Percentiles rank a stretch among this genome's conserved stretches.
These are phyloP conservation scores for Calliopum simillimum DNA, from an alignment of 2,888 invertebrate species.

Conservation along the genomic window DNA sequence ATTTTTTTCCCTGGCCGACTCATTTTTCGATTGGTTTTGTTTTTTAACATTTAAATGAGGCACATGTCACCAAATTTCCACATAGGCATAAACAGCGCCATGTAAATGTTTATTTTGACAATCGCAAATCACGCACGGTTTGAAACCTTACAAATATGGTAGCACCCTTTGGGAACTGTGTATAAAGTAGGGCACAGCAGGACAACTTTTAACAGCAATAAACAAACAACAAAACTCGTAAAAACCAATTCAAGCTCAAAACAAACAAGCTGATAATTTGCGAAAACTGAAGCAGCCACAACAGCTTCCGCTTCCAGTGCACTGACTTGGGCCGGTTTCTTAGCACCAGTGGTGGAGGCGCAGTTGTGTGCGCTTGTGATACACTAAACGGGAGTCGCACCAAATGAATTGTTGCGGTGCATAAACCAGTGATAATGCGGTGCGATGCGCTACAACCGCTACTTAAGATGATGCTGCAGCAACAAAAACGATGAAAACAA, in stretches of 20 bases:
- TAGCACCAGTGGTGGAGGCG: too few species aligned
- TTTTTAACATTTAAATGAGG: too few species aligned
- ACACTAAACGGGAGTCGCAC: too few species aligned
- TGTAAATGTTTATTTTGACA: conserved; percentile 33
- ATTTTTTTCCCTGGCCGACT: too few species aligned
- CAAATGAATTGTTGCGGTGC: too few species aligned
- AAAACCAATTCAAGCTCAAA: neutral
- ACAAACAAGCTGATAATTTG: neutral
- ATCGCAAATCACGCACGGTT: conserved; percentile 33
- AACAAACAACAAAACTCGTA: neutral
- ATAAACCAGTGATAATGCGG: too few species aligned
- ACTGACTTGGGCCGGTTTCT: neutral
- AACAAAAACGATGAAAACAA: too few species aligned
- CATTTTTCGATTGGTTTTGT: too few species aligned
- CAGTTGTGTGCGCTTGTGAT: too few species aligned
- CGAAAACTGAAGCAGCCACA: neutral
- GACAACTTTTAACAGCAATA: neutral
- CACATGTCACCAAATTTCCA: neutral
- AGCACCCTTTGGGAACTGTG: neutral
- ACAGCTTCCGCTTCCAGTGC: conserved; percentile 9
- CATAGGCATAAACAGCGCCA: neutral
- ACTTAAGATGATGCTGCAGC: too few species aligned
- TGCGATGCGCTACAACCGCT: too few species aligned
- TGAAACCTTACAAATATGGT: neutral
- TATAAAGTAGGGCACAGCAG: neutral